These are phyloP conservation scores for Atta colombica DNA, from an alignment of 1,140 invertebrate species.

Conservation along the genomic window DNA sequence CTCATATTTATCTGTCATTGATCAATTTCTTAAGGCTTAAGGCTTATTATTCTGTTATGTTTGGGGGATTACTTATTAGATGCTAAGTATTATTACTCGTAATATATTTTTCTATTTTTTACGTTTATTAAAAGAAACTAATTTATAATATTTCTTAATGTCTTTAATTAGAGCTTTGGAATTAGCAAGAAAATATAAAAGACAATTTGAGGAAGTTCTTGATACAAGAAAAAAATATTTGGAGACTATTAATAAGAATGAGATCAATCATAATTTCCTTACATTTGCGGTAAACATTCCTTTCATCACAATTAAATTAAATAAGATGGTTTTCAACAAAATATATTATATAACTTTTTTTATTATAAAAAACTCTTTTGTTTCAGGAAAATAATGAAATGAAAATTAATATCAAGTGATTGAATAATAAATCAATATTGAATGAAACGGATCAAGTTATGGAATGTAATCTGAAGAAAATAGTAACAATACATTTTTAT, in stretches of 20 bases:
- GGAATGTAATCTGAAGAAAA: too few relatives aligned
- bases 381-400: slow-evolving; percentile 23
- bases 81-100: neutral
- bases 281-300: slow-evolving; percentile 75
- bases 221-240: slow-evolving; percentile 92
- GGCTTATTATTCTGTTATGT: too few relatives aligned
- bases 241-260: slow-evolving; percentile 90
- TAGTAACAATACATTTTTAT: too few relatives aligned
- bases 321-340: slow-evolving; percentile 15
- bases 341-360: slow-evolving; percentile 1
- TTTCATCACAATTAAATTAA: slow-evolving; percentile 56
- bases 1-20: too few relatives aligned
- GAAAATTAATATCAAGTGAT: neutral
- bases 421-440: neutral
- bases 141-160: neutral
- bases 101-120: slow-evolving; percentile 51
- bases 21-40: too few relatives aligned
- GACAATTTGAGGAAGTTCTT: slow-evolving; percentile 92
- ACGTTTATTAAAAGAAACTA: slow-evolving; percentile 4
- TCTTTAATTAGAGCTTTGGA: slow-evolving; percentile 91
- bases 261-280: slow-evolving; percentile 89
- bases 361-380: slow-evolving; percentile 2
- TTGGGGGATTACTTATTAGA: too few relatives aligned
- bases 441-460: too few relatives aligned
- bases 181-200: slow-evolving; percentile 93